Base-by-base conservation (phyloP, 2,888 invertebrate species). In the Sacculina carcini region DNA sequence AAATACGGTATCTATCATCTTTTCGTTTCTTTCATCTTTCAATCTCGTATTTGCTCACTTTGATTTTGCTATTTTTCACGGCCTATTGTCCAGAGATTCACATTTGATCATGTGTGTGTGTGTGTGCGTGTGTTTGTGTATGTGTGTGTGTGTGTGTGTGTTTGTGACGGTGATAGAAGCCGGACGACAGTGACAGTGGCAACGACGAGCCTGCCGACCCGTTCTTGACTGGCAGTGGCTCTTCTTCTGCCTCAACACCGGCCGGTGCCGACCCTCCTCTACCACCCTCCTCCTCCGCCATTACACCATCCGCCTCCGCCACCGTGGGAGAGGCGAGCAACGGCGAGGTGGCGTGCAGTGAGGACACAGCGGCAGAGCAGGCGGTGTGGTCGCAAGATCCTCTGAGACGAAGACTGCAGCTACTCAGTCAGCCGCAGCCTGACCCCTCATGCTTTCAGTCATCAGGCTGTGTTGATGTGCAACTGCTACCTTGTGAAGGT, bases 161-260 rank as follows among this genome's bases (percentile, higher is more conserved):
- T 24, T 21, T 16, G 16, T 14, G 24, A 44, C 52, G 50, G 31
- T 51, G 51, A 49, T 59, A 75, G 73, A 74, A 76, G 67, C 79
- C 80, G 5, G 87, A 87, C 60, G 86, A 85, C 59, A 83, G 83
- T 58, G 89, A 90, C 64, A 89, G 87, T 0, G 92, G 90, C 1
- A 92, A 87, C 63, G 92, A 92, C 63, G 90, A 92, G 63, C 89
- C 89, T 1, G 75, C 76, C 36, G 83, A 83, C 62, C 64, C 73
- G 48, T 73, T 12, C 5, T 12, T 6, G 10, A 14, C 7, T 7
- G 38, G 42, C 6, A 6, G 42, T n/a, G n/a, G n/a, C n/a, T 6
- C n/a, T 7, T 16, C n/a, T 16, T 10, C 26, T 24, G n/a, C 14
- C 7, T 16, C 46, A 23, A 19, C 46, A 16, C 21, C 16, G 31